Conservation (phyloP, 2,113 vertebrate genomes). For the Lamprotornis superbus region DNA sequence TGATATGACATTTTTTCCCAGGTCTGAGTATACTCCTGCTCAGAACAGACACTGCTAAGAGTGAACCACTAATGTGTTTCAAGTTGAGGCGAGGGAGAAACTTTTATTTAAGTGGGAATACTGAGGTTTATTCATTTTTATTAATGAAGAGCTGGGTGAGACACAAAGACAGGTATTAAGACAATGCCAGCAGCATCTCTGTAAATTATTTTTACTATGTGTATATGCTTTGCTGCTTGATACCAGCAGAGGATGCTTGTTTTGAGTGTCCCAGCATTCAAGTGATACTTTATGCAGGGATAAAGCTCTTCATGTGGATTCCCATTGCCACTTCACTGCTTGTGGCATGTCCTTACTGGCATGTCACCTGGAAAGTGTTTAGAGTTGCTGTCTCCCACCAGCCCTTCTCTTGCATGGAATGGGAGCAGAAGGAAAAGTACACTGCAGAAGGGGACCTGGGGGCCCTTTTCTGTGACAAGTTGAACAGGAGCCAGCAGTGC, state of each 20-base stretch:
- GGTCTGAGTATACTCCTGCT: background rate
- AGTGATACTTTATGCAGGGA: background rate
- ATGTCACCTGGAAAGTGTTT: background rate
- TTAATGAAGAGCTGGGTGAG: background rate
- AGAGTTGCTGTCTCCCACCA: background rate
- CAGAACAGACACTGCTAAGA: background rate
- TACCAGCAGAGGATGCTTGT: background rate
- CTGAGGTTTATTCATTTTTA: background rate
- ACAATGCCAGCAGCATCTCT: background rate
- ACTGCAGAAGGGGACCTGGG: background rate
- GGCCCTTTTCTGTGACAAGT: rapidly evolving
- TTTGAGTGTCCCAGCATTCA: background rate
- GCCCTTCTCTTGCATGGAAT: background rate
- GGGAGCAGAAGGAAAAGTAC: background rate
- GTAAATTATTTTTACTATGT: background rate
- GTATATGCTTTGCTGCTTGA: background rate
- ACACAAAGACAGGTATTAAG: background rate
- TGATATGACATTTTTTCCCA: background rate
- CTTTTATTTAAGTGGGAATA: background rate
- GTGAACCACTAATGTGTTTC: background rate
- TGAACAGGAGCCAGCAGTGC: background rate
- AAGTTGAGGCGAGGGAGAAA: rapidly evolving
- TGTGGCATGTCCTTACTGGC: background rate
- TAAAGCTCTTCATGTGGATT: background rate
- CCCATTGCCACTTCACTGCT: background rate